A percentile compares a stretch with the other conserved stretches of the same genome.
phyloP scores from a whole-genome alignment of 1,140 invertebrate species.

The Elymnias hypermnestra region DNA sequence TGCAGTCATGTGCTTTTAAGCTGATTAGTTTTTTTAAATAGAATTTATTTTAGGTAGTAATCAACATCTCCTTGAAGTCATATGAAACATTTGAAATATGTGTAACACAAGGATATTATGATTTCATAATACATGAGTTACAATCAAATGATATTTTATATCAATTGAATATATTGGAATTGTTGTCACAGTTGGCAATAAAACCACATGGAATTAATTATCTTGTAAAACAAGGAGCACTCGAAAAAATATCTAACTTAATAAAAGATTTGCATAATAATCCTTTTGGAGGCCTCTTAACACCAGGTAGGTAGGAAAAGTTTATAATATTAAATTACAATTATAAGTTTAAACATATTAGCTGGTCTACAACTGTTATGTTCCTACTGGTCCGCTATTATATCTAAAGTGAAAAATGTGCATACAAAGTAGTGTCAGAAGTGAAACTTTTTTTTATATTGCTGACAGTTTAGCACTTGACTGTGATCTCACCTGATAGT shows the following conservation, averaged over 20 bases:
- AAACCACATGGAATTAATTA: conserved; percentile 83
- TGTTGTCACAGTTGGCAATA: conserved; percentile 82
- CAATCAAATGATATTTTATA: conserved; percentile 84
- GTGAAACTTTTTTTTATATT: too few relatives aligned
- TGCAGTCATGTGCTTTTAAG: too few relatives aligned
- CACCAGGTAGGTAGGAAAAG: conserved; percentile 81
- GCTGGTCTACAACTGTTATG: too few relatives aligned
- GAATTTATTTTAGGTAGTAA: conserved; percentile 76
- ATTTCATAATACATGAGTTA: conserved; percentile 81
- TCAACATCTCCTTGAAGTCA: conserved; percentile 79
- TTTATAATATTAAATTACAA: too few relatives aligned
- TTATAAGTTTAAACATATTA: too few relatives aligned
- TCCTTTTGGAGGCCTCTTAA: conserved; percentile 78
- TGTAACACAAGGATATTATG: conserved; percentile 79
- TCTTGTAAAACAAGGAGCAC: conserved; percentile 80
- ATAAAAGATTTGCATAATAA: conserved; percentile 78
- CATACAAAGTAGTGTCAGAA: too few relatives aligned
- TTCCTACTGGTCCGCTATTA: too few relatives aligned
- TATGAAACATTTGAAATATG: conserved; percentile 76
- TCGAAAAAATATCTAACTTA: conserved; percentile 79
- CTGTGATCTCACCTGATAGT: too few relatives aligned
- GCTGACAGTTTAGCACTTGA: too few relatives aligned
- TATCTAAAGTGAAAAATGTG: too few relatives aligned
- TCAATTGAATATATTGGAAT: conserved; percentile 86
- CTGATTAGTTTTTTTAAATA: too few relatives aligned